A percentile compares a stretch with the other conserved stretches of the same genome.
These are phyloP conservation scores for Pterocles gutturalis DNA, from an alignment of 2,113 vertebrate species.

Conservation along the genomic window DNA sequence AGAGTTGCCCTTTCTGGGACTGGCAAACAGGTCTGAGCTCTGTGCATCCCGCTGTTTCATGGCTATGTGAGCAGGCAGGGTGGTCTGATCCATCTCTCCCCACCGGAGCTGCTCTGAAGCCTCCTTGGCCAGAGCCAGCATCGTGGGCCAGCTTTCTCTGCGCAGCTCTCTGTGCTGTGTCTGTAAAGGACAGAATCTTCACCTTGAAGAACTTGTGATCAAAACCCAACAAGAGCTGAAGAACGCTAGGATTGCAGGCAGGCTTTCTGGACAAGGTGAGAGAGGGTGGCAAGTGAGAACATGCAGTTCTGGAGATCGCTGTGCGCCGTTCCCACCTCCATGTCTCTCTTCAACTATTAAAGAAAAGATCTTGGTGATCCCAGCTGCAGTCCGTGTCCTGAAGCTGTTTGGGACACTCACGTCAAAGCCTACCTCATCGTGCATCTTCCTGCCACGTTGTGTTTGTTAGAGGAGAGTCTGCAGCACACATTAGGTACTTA, in stretches of 20 bases:
- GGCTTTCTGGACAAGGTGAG: slow-evolving; percentile 8
- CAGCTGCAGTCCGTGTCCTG: not conserved
- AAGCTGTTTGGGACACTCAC: not conserved
- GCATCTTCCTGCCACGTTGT: rapidly evolving
- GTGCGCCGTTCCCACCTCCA: not conserved
- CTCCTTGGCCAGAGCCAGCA: not conserved
- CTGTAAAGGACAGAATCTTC: slow-evolving; percentile 31
- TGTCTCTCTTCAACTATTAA: not conserved
- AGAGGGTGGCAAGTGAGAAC: slow-evolving; percentile 19
- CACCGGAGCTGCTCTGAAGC: not conserved
- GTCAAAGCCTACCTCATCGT: not conserved
- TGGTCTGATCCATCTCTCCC: not conserved
- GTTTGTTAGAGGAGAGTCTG: not conserved
- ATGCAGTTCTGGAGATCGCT: slow-evolving; percentile 5
- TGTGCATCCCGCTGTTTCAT: not conserved
- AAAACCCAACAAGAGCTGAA: not conserved
- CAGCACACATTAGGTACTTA: not conserved
- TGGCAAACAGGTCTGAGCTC: not conserved
- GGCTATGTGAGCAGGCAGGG: not conserved
- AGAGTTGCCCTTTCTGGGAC: not conserved
- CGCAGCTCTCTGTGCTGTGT: not conserved
- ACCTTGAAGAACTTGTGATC: slow-evolving; percentile 53
- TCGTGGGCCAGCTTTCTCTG: not conserved
- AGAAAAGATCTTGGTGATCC: not conserved
- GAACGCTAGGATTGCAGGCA: not conserved